A percentile compares a stretch with the other conserved stretches of the same genome.
Conservation (phyloP, 1,140 invertebrate species). For the Papilio machaon region DNA sequence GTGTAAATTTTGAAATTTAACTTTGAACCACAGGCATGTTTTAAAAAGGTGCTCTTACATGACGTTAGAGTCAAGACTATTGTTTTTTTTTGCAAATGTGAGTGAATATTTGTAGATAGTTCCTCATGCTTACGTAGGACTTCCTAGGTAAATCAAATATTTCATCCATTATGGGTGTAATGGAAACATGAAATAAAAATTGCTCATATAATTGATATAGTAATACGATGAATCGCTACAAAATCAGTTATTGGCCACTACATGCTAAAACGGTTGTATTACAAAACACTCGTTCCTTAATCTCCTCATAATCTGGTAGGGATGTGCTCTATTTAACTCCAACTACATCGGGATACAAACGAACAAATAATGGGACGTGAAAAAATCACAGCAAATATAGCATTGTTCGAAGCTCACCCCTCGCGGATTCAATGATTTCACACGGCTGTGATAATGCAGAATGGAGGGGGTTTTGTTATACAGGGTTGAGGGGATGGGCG, state of each 20-base stretch:
- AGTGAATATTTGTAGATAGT: no score
- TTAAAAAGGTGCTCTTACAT: no score
- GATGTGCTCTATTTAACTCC: conserved; percentile 68
- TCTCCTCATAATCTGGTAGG: conserved; percentile 69
- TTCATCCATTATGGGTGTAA: background rate
- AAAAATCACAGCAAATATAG: conserved; percentile 70
- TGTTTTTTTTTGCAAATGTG: no score
- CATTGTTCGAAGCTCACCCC: conserved; percentile 64
- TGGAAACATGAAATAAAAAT: background rate
- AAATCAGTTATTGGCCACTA: conserved; percentile 38
- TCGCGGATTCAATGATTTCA: conserved; percentile 62
- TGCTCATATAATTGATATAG: background rate
- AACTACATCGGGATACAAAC: conserved; percentile 54
- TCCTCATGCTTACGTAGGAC: background rate
- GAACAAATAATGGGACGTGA: conserved; percentile 62
- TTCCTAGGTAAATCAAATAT: background rate
- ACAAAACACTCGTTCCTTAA: conserved; percentile 62
- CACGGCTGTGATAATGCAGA: conserved; percentile 63
- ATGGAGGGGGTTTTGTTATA: conserved; percentile 18
- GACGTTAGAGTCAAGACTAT: no score
- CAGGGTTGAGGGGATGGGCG: conserved; percentile 41
- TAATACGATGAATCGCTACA: background rate
- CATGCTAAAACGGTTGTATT: conserved; percentile 44
- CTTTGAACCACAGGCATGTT: no score
- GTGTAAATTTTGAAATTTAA: no score